These are phyloP conservation scores for Chirona hameri DNA, from an alignment of 2,888 invertebrate species.

Conservation along the genomic window DNA sequence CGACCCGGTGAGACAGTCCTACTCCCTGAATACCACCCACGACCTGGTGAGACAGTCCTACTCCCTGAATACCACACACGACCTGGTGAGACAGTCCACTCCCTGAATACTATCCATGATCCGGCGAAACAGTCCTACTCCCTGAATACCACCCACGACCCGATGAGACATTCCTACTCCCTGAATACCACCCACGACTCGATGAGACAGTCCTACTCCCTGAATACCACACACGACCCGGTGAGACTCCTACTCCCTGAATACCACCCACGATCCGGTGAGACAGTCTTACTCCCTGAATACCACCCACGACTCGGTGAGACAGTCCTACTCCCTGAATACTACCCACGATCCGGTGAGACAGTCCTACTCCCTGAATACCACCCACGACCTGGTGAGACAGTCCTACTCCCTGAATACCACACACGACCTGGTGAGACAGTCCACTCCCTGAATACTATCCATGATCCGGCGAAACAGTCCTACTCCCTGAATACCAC, in stretches of 20 bases:
- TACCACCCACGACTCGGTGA: constrained; percentile 61
- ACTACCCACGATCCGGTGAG: constrained; percentile 61
- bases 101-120: constrained; percentile 60
- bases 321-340: constrained; percentile 53
- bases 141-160: constrained; percentile 60
- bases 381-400: constrained; percentile 60
- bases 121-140: constrained; percentile 52
- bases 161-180: constrained; percentile 50
- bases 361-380: constrained; percentile 50
- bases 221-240: constrained; percentile 62
- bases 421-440: constrained; percentile 59
- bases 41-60: constrained; percentile 54
- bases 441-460: constrained; percentile 56
- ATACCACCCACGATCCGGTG: constrained; percentile 62
- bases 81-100: constrained; percentile 55
- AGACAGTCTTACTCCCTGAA: constrained; percentile 51
- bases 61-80: constrained; percentile 59
- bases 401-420: constrained; percentile 52
- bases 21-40: constrained; percentile 57
- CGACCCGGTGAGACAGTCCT: constrained; percentile 54
- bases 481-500: constrained; percentile 55
- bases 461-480: constrained; percentile 58
- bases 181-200: constrained; percentile 62
- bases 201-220: constrained; percentile 51
- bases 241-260: constrained; percentile 52